These are phyloP conservation scores for Apamea monoglypha DNA, from an alignment of 2,888 invertebrate species.

Conservation along the genomic window DNA sequence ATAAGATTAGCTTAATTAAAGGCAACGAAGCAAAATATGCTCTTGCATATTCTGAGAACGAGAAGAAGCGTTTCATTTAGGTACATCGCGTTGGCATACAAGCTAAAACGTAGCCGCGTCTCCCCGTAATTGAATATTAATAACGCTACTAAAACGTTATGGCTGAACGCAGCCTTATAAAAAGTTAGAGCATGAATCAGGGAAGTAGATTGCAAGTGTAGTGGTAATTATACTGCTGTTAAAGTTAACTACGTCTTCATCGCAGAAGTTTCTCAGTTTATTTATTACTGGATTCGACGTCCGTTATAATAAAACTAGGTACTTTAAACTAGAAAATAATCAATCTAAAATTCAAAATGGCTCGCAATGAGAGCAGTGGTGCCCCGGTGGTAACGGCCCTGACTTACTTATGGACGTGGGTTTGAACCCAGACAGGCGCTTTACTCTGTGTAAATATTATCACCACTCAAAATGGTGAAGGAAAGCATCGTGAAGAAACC, in stretches of 20 bases:
- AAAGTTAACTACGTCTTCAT: conserved; percentile 25
- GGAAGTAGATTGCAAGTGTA: conserved; percentile 36
- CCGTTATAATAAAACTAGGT: conserved; percentile 6
- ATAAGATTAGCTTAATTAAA: conserved; percentile 56
- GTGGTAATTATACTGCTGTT: conserved; percentile 31
- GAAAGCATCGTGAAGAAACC: background rate
- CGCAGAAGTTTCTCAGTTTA: conserved; percentile 14
- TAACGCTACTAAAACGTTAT: conserved; percentile 54
- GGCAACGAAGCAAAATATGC: conserved; percentile 51
- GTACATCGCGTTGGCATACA: conserved; percentile 27
- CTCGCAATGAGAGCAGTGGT: too few relatives aligned
- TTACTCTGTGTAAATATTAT: background rate
- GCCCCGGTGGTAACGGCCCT: background rate
- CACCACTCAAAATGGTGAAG: background rate
- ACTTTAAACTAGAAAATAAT: conserved; percentile 9
- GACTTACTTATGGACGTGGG: background rate
- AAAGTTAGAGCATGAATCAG: conserved; percentile 49
- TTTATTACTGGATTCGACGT: conserved; percentile 7
- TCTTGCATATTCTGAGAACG: conserved; percentile 35
- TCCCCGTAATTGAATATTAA: conserved; percentile 58
- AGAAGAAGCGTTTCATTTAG: conserved; percentile 47
- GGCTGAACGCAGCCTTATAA: conserved; percentile 43
- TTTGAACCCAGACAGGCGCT: background rate
- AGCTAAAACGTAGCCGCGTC: conserved; percentile 36
- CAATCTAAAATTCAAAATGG: background rate